Conservation (phyloP, 2,113 vertebrate species). For the Ctenodactylus gundi region DNA sequence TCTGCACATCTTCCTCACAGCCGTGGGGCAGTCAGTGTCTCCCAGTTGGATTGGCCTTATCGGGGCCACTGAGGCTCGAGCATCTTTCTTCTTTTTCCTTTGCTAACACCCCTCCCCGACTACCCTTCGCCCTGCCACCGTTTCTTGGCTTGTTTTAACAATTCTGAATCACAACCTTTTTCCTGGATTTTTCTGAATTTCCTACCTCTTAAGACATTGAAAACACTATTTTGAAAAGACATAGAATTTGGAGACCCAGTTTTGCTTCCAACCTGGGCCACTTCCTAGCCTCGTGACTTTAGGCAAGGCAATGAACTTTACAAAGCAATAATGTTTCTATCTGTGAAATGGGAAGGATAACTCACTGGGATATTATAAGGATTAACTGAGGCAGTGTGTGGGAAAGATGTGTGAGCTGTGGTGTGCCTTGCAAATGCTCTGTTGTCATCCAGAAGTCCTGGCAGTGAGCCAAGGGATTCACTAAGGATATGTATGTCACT, state of each 20-base stretch:
- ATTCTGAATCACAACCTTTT: not conserved
- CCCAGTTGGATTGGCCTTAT: not conserved
- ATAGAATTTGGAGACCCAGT: not conserved
- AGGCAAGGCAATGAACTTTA: not conserved
- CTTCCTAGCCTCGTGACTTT: not conserved
- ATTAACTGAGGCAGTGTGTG: not conserved
- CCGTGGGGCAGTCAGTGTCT: not conserved
- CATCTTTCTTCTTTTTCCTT: not conserved
- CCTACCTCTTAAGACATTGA: not conserved
- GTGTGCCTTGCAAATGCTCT: not conserved
- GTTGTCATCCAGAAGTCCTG: not conserved
- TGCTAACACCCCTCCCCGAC: not conserved
- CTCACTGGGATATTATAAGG: not conserved
- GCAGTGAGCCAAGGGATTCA: not conserved
- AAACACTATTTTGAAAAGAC: not conserved
- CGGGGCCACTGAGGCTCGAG: not conserved
- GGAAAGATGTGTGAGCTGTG: not conserved
- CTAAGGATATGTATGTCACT: not conserved
- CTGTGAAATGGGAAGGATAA: not conserved
- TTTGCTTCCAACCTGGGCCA: not conserved
- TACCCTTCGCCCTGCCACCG: too few species aligned
- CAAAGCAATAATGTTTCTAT: not conserved
- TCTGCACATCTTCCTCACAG: not conserved
- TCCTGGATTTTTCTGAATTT: slow-evolving; percentile 22
- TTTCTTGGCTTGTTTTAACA: slow-evolving; percentile 29